Evolutionary conservation across 2,888 invertebrate species (phyloP), one percentile per base, ranked within the genome.

Genomic region (Tenthredo notha): DNA sequence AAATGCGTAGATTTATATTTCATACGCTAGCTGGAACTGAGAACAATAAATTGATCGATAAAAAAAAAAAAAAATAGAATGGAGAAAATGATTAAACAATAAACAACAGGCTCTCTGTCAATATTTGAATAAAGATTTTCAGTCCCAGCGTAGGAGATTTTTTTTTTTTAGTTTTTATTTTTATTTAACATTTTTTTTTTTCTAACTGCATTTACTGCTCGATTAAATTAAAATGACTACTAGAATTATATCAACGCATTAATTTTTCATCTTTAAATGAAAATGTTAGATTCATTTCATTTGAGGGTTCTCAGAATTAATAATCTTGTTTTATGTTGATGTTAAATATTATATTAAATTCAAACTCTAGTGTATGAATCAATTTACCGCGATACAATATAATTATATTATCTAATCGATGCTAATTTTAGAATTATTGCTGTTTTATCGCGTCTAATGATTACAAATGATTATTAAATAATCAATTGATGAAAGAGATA

Each of bases 251-350:
- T 50, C 18, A 33, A 29, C 4, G 15, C 18, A 50, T 25, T 29
- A 12, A 29, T 50, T 77, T 54, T 67, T 67, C 33, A 29, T 29
- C 29, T 21, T 65, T 29, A 7, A n/a, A 54, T 54, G 54, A n/a
- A 54, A 54, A 54, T 54, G 54, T 54, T 29, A 18, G 15, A 67
- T 29, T 67, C 47, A 40, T 75, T 15, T 43, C n/a, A 47, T 6
- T 75, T 21, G 75, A 75, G 25, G 75, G 75, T 75, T 43, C 75
- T 75, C 75, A 75, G 47, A 25, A 75, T 25, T 47, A 75, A 29
- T 5, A 21, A 25, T 37, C n/a, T 25, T 10, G 10, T 10, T 61
- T 10, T 25, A 50, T 50, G n/a, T 18, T 47, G 47, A 15, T 47
- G 47, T 47, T 47, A 25, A 21, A n/a, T n/a, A n/a, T 61, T 61